Evolutionary conservation across 1,140 invertebrate genomes (phyloP), one percentile per base, ranked within the genome.

Genomic region (Halesus radiatus): DNA sequence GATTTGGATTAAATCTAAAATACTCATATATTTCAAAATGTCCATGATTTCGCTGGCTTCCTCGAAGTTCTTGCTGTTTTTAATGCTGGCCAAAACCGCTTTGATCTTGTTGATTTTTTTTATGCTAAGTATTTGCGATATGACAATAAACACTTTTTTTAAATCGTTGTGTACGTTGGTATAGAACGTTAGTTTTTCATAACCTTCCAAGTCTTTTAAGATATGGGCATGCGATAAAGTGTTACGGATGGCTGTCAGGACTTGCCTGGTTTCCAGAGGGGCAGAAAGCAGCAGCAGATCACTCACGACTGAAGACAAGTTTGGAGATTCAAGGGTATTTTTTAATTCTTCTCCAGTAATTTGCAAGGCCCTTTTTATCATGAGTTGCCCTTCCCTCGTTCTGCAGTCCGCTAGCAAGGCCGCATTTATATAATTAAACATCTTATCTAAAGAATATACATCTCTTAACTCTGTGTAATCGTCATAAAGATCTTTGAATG

Each of bases 261-360:
- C 20, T 13, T 72, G 16, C 23, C 50, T 50, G 2, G 50, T 72
- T 22, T 72, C 50, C 10, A 15, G 3, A 3, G 68, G 68, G 3
- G 68, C 68, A 6, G 68, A 72, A 20, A 72, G 68, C 50, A 72
- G 37, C 7, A 72, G n/a, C 10, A 72, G 50, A 22, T 72, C 20
- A 45, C 50, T 50, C n/a, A 72, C 18, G 3, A 3, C 37, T 10
- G 8, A 5, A 8, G 68, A 72, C 45, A 72, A 3, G 20, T 72
- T 72, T 20, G 68, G 68, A 50, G 68, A 72, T 22, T 72, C 68
- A 2, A 72, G 20, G 10, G 68, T 50, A 50, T 52, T 50, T 50
- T 72, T 72, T 16, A 72, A 20, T 22, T 15, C 10, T 23, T 72
- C 68, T 26, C 68, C 68, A 1, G 53, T 50, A 15, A 52, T 10